Conservation (phyloP, 2,797 vertebrate species). For the Brachyrhaphis roseni region DNA sequence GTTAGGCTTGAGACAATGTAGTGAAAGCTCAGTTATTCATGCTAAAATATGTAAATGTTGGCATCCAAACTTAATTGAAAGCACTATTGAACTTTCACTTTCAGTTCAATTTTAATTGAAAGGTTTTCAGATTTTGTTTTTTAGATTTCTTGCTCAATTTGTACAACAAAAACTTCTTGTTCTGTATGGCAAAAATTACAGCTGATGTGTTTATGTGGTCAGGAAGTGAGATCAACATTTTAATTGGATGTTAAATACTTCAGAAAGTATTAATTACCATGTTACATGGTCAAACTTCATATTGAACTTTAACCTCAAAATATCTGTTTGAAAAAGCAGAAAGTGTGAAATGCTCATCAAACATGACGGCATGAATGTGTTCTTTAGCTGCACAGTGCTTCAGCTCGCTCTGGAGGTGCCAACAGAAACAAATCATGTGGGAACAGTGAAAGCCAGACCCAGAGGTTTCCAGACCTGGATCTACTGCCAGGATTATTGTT, state of each 20-base stretch:
- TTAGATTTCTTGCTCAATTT: background rate
- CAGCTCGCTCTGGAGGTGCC: background rate
- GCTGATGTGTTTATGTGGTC: background rate
- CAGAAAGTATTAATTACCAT: background rate
- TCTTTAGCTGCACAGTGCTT: background rate
- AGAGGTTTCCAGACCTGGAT: background rate
- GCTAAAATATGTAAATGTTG: background rate
- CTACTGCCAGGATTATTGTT: background rate
- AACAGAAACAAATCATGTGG: background rate
- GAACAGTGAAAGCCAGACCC: background rate
- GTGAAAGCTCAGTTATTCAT: background rate
- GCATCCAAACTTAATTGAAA: background rate
- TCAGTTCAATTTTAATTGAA: background rate
- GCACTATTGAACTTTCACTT: background rate
- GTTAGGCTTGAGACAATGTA: background rate
- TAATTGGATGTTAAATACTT: background rate
- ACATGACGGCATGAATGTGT: background rate
- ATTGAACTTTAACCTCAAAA: background rate
- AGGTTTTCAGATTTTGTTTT: background rate
- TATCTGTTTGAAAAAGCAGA: slow-evolving; percentile 2
- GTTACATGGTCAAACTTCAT: background rate
- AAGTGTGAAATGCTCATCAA: slow-evolving; percentile 2
- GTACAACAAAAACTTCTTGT: background rate
- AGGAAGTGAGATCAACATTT: background rate
- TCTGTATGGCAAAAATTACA: background rate